Evolutionary conservation across 2,113 vertebrate species (phyloP).

Genomic region (Marmota monax): DNA sequence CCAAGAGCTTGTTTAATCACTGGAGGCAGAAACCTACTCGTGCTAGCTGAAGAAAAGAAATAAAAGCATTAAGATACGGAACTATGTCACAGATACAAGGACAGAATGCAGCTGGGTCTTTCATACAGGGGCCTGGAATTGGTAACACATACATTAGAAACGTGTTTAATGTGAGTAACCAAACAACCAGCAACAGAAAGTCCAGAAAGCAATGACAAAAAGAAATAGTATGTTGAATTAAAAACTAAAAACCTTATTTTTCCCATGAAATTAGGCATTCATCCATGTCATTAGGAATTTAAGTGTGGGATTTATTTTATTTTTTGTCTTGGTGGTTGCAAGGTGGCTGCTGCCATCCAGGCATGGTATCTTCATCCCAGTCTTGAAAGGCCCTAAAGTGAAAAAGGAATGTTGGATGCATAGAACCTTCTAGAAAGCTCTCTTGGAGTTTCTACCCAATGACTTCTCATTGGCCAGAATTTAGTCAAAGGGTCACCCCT

Average conservation of each 20-base stretch:
- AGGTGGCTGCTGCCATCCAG: neutral
- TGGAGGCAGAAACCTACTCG: neutral
- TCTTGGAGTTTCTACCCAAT: neutral
- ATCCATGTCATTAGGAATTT: neutral
- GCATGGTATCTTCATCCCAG: neutral
- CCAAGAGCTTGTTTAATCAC: neutral
- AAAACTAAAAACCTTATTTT: constrained; percentile 33
- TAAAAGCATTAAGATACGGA: neutral
- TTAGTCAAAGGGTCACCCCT: neutral
- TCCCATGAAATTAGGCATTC: constrained; percentile 2
- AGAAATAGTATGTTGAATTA: neutral
- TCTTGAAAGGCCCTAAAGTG: neutral
- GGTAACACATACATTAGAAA: neutral
- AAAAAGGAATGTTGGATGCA: neutral
- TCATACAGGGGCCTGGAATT: neutral
- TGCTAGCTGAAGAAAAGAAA: neutral
- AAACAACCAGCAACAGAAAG: neutral
- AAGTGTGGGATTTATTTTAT: neutral
- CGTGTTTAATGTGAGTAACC: neutral
- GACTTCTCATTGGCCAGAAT: neutral
- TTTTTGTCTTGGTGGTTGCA: neutral
- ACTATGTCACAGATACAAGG: neutral
- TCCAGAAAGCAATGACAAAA: neutral
- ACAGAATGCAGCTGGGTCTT: neutral
- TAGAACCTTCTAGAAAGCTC: neutral